Base-by-base conservation (phyloP, 2,888 invertebrate genomes). In the Alcis repandata region DNA sequence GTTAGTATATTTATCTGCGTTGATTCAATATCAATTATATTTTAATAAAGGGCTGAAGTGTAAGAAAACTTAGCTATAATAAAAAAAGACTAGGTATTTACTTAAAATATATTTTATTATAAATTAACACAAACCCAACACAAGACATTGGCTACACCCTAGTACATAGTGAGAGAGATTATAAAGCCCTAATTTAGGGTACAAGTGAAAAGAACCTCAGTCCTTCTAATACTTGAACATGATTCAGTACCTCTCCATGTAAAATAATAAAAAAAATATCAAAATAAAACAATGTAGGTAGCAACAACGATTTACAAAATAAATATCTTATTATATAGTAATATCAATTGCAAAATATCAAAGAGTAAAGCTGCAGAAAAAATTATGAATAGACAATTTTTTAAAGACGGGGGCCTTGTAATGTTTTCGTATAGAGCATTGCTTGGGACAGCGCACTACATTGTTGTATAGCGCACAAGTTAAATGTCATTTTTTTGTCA, bases 151-250 rank as follows among this genome's bases (percentile, higher is more conserved):
- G 87, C 86, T 88, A 86, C 82, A 82, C 79, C 84, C 85, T 86
- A 89, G 79, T 85, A 88, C 83, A 83, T 83, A 86, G 86, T 87
- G 84, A 89, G 87, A 90, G 86, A 89, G 87, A 90, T 88, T 87
- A 91, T 79, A 90, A 89, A 89, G 89, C 93, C 92, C 93, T 92
- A 93, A 93, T 93, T 93, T 93, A 93, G 92, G 93, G 92, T 93
- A 92, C 93, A 89, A 88, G 89, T 86, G 87, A 87, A 89, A 92
- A 91, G 93, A 91, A 92, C 92, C 84, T 85, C 83, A 85, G 93
- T 91, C 87, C 93, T 92, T 92, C 84, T 90, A 91, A 92, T 92
- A 92, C 90, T 91, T 87, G 86, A 88, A 86, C 79, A 79, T 83
- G 77, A 75, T 76, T 73, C 81, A 83, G 79, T 83, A 79, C 78